Evolutionary conservation across 2,797 vertebrate genomes (phyloP), one percentile per base, ranked within the genome.

Genomic region (Tangara arthus): DNA sequence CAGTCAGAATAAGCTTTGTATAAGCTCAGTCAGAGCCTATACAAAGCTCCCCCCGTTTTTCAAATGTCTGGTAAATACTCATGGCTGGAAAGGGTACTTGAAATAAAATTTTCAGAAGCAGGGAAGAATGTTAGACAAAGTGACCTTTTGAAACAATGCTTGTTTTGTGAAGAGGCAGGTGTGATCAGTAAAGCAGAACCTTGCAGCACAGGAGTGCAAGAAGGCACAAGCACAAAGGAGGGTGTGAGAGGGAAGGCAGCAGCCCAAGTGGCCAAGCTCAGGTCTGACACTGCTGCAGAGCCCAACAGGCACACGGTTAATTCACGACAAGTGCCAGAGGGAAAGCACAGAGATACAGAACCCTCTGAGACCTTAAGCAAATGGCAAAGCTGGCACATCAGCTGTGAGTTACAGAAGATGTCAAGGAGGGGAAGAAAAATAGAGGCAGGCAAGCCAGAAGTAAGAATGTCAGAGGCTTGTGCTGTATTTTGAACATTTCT

Each of bases 281-380:
- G 1, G 1, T 4, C 32, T 23, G 39, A 50, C 46, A 35, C 6
- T 0, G 1, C 11, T 42, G 42, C 77, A 44, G 41, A 71, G 57
- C 15, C 69, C 32, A 19, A 39, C 3, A 16, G 1, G 15, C 66
- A 72, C 42, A 9, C 46, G 7, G 57, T 24, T 41, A 19, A 68
- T 15, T 44, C 41, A 9, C 13, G 53, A 53, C 30, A 82, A 55
- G 47, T 3, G 24, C 30, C 61, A 78, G 70, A 76, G 42, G 14
- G 32, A 24, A 56, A 86, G 44, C 22, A 37, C 23, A 49, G 49
- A 92, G 21, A 15, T 6, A 35, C 2, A 12, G 34, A 84, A 61
- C 35, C 39, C 41, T 73, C 17, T n/a, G 80, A 86, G 53, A 85
- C 12, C 53, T 70, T 18, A 2, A 53, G 49, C 8, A 9, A 80